Conservation (phyloP, 2,113 vertebrate genomes). For the Ornithorhynchus anatinus region DNA sequence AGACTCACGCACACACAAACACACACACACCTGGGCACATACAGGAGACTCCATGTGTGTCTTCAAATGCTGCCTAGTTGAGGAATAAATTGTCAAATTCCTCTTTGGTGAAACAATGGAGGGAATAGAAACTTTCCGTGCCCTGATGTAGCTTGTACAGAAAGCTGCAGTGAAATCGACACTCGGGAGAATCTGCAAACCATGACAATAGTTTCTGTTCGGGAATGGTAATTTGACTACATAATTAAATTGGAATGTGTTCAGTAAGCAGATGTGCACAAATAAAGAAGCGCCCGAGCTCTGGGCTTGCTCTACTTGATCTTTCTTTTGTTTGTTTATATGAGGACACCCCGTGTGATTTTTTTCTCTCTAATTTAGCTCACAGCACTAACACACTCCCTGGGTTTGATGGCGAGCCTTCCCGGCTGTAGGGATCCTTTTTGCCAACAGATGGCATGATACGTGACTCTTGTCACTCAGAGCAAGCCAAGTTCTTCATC, state of each 20-base stretch:
- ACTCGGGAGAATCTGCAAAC: constrained; percentile 57
- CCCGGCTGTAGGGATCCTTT: constrained; percentile 25
- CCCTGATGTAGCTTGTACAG: constrained; percentile 19
- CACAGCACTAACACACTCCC: neutral
- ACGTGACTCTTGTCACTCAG: constrained; percentile 5
- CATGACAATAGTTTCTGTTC: constrained; percentile 35
- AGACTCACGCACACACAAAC: neutral
- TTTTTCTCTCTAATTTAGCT: constrained; percentile 56
- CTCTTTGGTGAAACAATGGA: neutral
- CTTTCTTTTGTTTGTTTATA: constrained; percentile 61
- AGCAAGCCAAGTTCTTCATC: too few relatives aligned
- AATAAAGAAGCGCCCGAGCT: constrained; percentile 65
- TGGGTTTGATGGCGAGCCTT: constrained; percentile 11
- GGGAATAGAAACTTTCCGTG: neutral
- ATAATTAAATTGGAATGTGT: constrained; percentile 70
- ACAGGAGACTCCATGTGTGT: too few relatives aligned
- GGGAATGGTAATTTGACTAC: constrained; percentile 62
- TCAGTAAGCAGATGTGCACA: constrained; percentile 72
- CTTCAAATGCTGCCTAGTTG: constrained; percentile 6
- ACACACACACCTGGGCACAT: too few relatives aligned
- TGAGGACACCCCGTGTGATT: constrained; percentile 59
- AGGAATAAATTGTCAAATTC: neutral
- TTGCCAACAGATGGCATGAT: constrained; percentile 62
- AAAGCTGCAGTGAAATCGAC: constrained; percentile 49
- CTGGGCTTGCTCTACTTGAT: constrained; percentile 54